phyloP scores from a whole-genome alignment of 1,140 invertebrate genomes.

The Harpegnathos saltator region DNA sequence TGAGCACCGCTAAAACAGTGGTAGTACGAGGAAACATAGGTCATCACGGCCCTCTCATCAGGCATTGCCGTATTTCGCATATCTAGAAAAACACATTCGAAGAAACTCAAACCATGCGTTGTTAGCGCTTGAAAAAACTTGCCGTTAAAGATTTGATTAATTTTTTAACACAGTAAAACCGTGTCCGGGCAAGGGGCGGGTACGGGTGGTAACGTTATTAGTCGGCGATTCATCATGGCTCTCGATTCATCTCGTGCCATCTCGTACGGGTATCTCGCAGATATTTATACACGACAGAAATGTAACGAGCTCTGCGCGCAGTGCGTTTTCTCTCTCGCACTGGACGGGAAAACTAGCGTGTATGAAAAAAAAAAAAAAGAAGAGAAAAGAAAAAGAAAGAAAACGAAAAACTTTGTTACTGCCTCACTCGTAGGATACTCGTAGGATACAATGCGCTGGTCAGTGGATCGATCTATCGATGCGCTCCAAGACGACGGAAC shows the following conservation, averaged over 20 bases:
- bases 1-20: slow-evolving; percentile 99
- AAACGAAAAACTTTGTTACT: too few relatives aligned
- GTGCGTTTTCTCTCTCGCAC: too few relatives aligned
- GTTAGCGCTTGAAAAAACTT: slow-evolving; percentile 71
- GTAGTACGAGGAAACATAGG: slow-evolving; percentile 99
- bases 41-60: slow-evolving; percentile 99
- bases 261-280: neutral
- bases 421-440: too few relatives aligned
- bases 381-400: too few relatives aligned
- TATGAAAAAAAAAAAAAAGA: too few relatives aligned
- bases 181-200: neutral
- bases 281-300: too few relatives aligned
- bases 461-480: slow-evolving; percentile 1
- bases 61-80: slow-evolving; percentile 99
- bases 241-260: slow-evolving; percentile 1
- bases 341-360: too few relatives aligned
- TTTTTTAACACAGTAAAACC: slow-evolving; percentile 13
- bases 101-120: slow-evolving; percentile 85
- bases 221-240: neutral
- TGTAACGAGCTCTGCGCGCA: too few relatives aligned
- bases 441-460: too few relatives aligned
- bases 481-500: slow-evolving; percentile 21
- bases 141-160: slow-evolving; percentile 50
- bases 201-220: too few relatives aligned
- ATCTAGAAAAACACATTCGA: slow-evolving; percentile 91